phyloP scores from a whole-genome alignment of 2,113 vertebrate genomes.

The Mesoclemmys tuberculata region DNA sequence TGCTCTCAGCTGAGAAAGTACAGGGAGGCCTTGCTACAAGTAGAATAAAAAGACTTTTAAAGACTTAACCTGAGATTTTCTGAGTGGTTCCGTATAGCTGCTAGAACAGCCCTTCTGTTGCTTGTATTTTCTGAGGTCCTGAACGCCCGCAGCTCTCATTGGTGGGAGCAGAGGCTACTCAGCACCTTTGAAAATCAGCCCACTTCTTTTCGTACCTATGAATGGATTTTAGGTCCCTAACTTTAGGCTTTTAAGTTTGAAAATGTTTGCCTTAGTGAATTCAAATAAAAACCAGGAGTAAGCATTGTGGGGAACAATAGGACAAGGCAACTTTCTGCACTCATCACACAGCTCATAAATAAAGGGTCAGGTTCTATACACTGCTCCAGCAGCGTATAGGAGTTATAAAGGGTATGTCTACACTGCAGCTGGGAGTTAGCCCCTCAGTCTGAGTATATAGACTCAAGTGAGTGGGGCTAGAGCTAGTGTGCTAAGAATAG shows the following conservation, averaged over 20 bases:
- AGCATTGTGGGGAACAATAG: background rate
- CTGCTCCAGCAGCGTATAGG: background rate
- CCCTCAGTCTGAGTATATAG: background rate
- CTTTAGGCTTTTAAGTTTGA: background rate
- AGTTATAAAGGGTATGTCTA: background rate
- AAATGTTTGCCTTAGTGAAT: background rate
- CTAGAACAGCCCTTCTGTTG: background rate
- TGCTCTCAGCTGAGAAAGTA: background rate
- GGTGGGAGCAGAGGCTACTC: background rate
- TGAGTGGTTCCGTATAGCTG: background rate
- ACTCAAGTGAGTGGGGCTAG: background rate
- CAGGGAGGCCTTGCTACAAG: background rate
- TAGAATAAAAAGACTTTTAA: background rate
- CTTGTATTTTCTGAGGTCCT: background rate
- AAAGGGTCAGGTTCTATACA: too few species aligned
- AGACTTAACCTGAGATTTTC: background rate
- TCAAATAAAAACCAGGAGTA: background rate
- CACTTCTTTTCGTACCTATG: background rate
- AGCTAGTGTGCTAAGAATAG: background rate
- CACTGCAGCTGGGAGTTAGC: background rate
- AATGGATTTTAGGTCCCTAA: background rate
- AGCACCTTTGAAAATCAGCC: background rate
- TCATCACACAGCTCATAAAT: rapidly evolving
- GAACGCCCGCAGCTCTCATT: background rate
- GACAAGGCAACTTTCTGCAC: background rate